phyloP scores from a whole-genome alignment of 37 sponge, comb jelly and placozoan species.

The Crambe crambe region DNA sequence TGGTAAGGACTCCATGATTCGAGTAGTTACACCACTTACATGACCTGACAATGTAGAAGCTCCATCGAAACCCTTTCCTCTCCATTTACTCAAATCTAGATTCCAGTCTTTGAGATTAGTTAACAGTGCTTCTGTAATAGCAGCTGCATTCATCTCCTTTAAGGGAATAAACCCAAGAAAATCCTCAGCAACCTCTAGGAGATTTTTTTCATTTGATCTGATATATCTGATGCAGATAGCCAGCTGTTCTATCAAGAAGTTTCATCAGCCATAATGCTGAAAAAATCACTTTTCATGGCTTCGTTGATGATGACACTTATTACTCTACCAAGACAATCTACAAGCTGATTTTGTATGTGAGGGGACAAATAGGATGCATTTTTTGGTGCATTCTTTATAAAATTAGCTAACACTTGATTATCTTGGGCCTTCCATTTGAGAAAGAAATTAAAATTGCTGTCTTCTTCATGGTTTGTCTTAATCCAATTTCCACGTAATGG shows the following conservation, averaged over 20 bases:
- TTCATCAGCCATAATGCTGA: background rate
- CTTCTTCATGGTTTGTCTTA: background rate
- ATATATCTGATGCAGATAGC: background rate
- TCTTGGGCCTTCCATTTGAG: background rate
- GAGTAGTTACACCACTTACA: constrained; percentile 26
- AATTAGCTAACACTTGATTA: background rate
- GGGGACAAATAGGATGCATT: background rate
- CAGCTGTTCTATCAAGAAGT: background rate
- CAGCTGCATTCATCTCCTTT: background rate
- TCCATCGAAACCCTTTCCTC: background rate
- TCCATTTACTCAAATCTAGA: background rate
- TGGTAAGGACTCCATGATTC: background rate
- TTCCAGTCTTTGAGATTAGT: background rate
- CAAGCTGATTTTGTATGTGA: background rate
- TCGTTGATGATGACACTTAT: background rate
- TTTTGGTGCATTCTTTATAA: background rate
- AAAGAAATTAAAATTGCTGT: background rate
- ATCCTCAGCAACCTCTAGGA: background rate
- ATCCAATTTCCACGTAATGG: constrained; percentile 1
- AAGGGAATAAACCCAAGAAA: background rate
- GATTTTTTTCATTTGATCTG: background rate
- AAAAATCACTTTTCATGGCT: background rate
- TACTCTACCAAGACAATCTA: background rate
- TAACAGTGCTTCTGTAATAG: background rate
- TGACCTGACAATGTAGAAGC: constrained; percentile 14